These are phyloP conservation scores for Clistopyga incitator DNA, from an alignment of 2,888 invertebrate species.

Conservation along the genomic window DNA sequence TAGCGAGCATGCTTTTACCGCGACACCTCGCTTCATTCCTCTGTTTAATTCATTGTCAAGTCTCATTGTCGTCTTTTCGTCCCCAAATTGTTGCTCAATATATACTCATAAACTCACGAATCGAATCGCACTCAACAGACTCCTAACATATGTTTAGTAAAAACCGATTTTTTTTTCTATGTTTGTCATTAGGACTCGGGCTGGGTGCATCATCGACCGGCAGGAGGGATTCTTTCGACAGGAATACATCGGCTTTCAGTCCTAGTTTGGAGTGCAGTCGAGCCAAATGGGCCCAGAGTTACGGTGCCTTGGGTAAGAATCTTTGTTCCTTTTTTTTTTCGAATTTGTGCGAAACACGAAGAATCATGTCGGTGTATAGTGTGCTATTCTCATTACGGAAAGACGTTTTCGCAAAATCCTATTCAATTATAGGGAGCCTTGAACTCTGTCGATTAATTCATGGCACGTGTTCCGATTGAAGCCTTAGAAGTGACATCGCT, in stretches of 20 bases:
- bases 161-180: conserved; percentile 36
- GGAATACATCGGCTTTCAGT: conserved; percentile 91
- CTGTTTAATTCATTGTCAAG: conserved; percentile 49
- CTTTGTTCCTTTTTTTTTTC: conserved; percentile 31
- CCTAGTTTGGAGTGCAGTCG: conserved; percentile 90
- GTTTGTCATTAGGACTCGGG: conserved; percentile 83
- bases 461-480: conserved; percentile 57
- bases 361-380: conserved; percentile 28
- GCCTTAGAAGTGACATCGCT: conserved; percentile 55
- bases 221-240: conserved; percentile 91
- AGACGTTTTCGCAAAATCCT: conserved; percentile 22
- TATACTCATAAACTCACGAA: conserved; percentile 20
- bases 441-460: conserved; percentile 50
- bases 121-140: conserved; percentile 6
- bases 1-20: conserved; percentile 51
- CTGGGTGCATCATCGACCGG: conserved; percentile 87
- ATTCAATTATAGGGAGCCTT: conserved; percentile 34
- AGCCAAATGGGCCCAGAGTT: conserved; percentile 87
- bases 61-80: conserved; percentile 49
- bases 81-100: conserved; percentile 46
- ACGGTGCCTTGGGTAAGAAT: conserved; percentile 86
- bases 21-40: conserved; percentile 30
- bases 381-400: conserved; percentile 43
- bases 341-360: conserved; percentile 1
- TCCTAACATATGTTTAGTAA: conserved; percentile 12